Evolutionary conservation across 2,888 invertebrate genomes (phyloP), one percentile per base, ranked within the genome.

Genomic region (Tenthredo mesomela): DNA sequence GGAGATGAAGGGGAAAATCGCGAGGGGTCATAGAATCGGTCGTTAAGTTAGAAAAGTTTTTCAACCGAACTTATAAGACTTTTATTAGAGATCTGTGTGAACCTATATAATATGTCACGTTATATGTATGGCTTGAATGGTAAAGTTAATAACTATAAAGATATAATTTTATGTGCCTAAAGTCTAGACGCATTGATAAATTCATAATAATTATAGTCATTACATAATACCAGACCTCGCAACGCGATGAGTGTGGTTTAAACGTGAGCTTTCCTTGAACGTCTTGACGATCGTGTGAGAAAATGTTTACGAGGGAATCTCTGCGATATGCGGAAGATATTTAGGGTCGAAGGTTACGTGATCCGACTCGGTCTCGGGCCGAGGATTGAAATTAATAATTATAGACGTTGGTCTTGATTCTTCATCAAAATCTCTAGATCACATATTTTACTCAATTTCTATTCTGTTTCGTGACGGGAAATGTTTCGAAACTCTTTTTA

Each of bases 111-210:
- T 29, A 29, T 29, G 15, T 2, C 18, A 67, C 9, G 21, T 25
- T 15, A 18, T 15, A 18, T 29, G n/a, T 54, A n/a, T 7, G 7
- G 54, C n/a, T 54, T 54, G 6, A 29, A 65, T 65, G 33, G 15
- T 15, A 29, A 12, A 18, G 70, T 18, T 18, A 9, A 40, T 37
- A 25, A 25, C 3, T 9, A 70, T 33, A 9, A n/a, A 25, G 29
- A 54, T 54, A 1, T 54, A 6, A 54, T 54, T 77, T 77, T 54
- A 54, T 33, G 54, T 33, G 73, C 15, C 50, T 33, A 7, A 54
- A 25, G 80, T 61, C 80, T 37, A 40, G 61, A 21, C 37, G 61
- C 40, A 58, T 80, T 80, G 80, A 80, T 80, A 40, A 80, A 58
- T 58, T 80, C 40, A 18, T 40, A 61, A 61, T 80, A 80, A 80